These are phyloP conservation scores for Pedionomus torquatus DNA, from an alignment of 2,113 vertebrate species.

Conservation along the genomic window DNA sequence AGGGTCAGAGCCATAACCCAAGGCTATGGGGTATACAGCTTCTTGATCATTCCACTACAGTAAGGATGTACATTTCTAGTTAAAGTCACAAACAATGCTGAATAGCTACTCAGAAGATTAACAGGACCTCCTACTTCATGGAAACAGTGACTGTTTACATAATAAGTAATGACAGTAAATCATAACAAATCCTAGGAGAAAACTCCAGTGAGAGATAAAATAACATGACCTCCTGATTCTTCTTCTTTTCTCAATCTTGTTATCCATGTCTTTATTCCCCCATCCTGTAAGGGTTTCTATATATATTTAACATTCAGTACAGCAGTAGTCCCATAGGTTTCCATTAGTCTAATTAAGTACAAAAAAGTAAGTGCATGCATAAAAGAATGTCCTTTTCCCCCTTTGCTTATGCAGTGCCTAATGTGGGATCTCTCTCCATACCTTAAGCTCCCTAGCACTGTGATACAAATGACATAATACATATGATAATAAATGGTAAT, in stretches of 20 bases:
- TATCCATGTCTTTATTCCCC: conserved; percentile 3
- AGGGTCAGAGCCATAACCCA: background rate
- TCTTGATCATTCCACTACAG: conserved; percentile 36
- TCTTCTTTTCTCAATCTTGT: conserved; percentile 33
- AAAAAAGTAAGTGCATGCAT: background rate
- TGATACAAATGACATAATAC: background rate
- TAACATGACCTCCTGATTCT: conserved; percentile 49
- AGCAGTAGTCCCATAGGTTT: background rate
- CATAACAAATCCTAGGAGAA: conserved; percentile 67
- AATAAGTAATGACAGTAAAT: conserved; percentile 61
- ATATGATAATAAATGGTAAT: no score
- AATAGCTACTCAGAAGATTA: conserved; percentile 44
- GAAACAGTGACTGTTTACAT: conserved; percentile 69
- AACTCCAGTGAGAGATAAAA: conserved; percentile 56
- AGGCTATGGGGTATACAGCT: background rate
- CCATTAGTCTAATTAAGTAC: background rate
- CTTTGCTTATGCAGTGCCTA: background rate
- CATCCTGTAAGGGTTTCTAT: background rate
- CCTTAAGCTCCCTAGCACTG: background rate
- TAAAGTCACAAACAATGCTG: conserved; percentile 58
- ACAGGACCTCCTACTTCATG: conserved; percentile 62
- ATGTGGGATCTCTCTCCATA: background rate
- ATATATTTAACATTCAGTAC: background rate
- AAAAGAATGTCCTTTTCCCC: background rate
- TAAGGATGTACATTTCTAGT: conserved; percentile 39